These are phyloP conservation scores for Spheniscus humboldti DNA, from an alignment of 2,797 vertebrate genomes.

Conservation along the genomic window DNA sequence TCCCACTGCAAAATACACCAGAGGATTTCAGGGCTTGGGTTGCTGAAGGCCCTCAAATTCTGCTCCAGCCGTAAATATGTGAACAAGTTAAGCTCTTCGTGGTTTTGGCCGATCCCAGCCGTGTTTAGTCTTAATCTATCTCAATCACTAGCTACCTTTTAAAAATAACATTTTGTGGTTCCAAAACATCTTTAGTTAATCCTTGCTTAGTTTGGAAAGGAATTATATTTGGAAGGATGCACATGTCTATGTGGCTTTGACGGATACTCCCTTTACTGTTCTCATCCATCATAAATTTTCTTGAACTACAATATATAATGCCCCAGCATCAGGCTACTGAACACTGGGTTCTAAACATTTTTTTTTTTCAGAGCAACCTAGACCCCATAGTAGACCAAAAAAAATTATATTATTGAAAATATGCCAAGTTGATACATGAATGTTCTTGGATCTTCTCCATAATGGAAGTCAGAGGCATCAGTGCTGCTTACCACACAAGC, in stretches of 20 bases:
- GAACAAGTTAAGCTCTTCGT: slow-evolving; percentile 6
- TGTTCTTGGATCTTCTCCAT: slow-evolving; percentile 55
- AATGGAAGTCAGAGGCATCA: slow-evolving; percentile 2
- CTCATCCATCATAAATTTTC: not conserved
- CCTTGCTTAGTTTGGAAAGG: slow-evolving; percentile 52
- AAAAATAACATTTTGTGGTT: slow-evolving; percentile 60
- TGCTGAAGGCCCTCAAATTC: not conserved
- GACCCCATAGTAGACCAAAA: not conserved
- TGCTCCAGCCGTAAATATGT: not conserved
- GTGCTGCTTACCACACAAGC: slow-evolving; percentile 35
- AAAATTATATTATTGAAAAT: slow-evolving; percentile 18
- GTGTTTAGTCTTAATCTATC: slow-evolving; percentile 49
- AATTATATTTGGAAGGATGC: slow-evolving; percentile 54
- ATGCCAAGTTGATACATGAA: slow-evolving; percentile 45
- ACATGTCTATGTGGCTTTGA: slow-evolving; percentile 27
- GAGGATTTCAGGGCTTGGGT: not conserved
- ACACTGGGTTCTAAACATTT: not conserved
- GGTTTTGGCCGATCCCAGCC: not conserved
- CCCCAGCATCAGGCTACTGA: not conserved
- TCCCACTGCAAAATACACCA: not conserved
- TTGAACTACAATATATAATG: not conserved
- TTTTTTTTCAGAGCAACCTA: not conserved
- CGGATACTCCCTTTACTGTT: not conserved
- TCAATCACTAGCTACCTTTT: slow-evolving; percentile 49
- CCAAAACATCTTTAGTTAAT: slow-evolving; percentile 55